Evolutionary conservation across 2,888 invertebrate genomes (phyloP).

Genomic region (Cephus pygmeus): DNA sequence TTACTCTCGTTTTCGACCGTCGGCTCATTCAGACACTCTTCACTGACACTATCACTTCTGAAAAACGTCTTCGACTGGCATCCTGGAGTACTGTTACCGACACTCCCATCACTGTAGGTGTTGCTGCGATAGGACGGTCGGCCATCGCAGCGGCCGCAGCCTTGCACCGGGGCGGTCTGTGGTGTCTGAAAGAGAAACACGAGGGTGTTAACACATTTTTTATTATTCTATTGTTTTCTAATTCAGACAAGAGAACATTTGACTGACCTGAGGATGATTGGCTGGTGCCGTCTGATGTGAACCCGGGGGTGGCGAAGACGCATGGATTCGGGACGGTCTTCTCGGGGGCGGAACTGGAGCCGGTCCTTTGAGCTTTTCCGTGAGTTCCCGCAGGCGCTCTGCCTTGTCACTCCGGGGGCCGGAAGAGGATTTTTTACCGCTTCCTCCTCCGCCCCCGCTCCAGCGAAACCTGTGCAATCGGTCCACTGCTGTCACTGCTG

Average conservation of each 20-base stretch:
- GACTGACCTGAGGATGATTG: constrained; percentile 68
- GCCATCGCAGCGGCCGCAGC: constrained; percentile 42
- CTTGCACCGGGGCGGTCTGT: constrained; percentile 7
- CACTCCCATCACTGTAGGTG: constrained; percentile 53
- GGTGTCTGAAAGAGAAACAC: constrained; percentile 10
- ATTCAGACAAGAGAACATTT: neutral
- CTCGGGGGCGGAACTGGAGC: constrained; percentile 60
- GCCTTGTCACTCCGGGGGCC: constrained; percentile 73
- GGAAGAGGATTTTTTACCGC: constrained; percentile 57
- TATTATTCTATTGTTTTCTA: neutral
- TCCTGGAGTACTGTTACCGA: constrained; percentile 18
- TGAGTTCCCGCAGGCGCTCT: constrained; percentile 79
- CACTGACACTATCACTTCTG: constrained; percentile 58
- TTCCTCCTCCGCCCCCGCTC: constrained; percentile 62
- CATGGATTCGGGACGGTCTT: constrained; percentile 59
- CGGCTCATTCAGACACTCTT: constrained; percentile 48
- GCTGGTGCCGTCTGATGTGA: constrained; percentile 49
- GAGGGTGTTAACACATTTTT: neutral
- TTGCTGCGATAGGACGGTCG: constrained; percentile 47
- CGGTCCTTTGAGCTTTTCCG: constrained; percentile 80
- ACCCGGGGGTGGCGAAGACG: constrained; percentile 54
- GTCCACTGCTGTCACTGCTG: constrained; percentile 78
- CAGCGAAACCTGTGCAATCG: constrained; percentile 81
- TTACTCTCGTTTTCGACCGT: constrained; percentile 20
- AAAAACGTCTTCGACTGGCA: constrained; percentile 37